phyloP scores from a whole-genome alignment of 2,113 vertebrate genomes.

The Dissostichus mawsoni region DNA sequence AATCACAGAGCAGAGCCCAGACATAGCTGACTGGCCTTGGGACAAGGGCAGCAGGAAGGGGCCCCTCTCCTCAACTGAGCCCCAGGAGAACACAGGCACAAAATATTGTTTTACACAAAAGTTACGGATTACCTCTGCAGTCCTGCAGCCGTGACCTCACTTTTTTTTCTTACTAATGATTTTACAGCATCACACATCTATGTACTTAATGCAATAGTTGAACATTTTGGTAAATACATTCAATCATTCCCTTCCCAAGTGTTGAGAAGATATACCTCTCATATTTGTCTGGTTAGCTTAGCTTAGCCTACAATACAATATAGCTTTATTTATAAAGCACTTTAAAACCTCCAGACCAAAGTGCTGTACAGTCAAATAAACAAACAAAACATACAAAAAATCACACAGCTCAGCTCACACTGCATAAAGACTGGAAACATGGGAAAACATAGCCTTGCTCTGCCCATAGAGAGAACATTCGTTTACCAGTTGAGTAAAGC shows the following conservation, averaged over 20 bases:
- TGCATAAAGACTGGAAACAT: background rate
- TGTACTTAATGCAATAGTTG: background rate
- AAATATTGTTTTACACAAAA: slow-evolving; percentile 47
- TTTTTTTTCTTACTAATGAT: slow-evolving; percentile 20
- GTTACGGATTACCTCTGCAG: slow-evolving; percentile 8
- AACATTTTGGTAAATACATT: background rate
- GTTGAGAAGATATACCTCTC: background rate
- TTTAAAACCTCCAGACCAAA: too few species aligned
- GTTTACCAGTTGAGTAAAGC: background rate
- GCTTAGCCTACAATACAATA: background rate
- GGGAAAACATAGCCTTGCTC: background rate
- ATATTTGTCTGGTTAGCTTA: background rate
- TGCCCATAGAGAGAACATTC: background rate
- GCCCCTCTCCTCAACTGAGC: slow-evolving; percentile 44
- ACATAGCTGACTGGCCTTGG: slow-evolving; percentile 71
- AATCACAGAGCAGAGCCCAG: slow-evolving; percentile 61
- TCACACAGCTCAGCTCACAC: too few species aligned
- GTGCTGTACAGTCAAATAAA: too few species aligned
- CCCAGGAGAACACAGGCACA: slow-evolving; percentile 54
- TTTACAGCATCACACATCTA: background rate
- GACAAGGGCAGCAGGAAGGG: slow-evolving; percentile 66
- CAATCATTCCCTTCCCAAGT: background rate
- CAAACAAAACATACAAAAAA: too few species aligned
- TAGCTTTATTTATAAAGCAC: too few species aligned
- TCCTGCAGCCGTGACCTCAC: background rate